Evolutionary conservation across 2,797 vertebrate species (phyloP).

Genomic region (Scolopax bukidnonensis): DNA sequence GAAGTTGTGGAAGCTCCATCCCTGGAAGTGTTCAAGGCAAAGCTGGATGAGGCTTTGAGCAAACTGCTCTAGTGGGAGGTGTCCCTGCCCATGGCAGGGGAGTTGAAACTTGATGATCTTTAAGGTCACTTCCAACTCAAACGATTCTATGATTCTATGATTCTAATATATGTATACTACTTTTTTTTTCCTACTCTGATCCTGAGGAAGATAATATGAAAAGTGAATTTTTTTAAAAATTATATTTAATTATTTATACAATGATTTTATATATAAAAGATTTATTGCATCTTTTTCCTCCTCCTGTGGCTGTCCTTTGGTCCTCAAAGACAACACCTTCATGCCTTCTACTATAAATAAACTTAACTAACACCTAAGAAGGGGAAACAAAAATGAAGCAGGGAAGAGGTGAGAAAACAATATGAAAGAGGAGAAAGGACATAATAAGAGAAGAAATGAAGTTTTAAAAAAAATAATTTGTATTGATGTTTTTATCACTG

Average conservation of each 20-base stretch:
- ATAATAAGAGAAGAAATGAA: not conserved
- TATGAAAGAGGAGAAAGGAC: not conserved
- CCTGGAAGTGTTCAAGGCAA: too few species aligned
- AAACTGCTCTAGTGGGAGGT: too few species aligned
- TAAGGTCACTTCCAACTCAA: too few species aligned
- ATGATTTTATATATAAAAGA: not conserved
- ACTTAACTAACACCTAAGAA: not conserved
- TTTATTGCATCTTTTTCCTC: not conserved
- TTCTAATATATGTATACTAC: not conserved
- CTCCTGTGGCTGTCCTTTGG: not conserved
- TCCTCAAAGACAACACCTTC: not conserved
- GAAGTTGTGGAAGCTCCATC: too few species aligned
- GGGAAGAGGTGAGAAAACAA: not conserved
- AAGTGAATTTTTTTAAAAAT: not conserved
- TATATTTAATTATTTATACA: not conserved
- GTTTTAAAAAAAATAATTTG: not conserved
- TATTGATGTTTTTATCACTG: not conserved
- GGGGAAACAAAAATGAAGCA: not conserved
- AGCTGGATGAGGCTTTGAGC: too few species aligned
- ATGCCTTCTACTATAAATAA: not conserved
- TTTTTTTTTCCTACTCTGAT: not conserved
- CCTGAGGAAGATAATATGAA: not conserved
- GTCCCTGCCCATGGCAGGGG: too few species aligned
- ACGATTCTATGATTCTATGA: too few species aligned
- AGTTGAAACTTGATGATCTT: too few species aligned